Evolutionary conservation across 2,113 vertebrate species (phyloP).

Genomic region (Psilopogon haemacephalus): DNA sequence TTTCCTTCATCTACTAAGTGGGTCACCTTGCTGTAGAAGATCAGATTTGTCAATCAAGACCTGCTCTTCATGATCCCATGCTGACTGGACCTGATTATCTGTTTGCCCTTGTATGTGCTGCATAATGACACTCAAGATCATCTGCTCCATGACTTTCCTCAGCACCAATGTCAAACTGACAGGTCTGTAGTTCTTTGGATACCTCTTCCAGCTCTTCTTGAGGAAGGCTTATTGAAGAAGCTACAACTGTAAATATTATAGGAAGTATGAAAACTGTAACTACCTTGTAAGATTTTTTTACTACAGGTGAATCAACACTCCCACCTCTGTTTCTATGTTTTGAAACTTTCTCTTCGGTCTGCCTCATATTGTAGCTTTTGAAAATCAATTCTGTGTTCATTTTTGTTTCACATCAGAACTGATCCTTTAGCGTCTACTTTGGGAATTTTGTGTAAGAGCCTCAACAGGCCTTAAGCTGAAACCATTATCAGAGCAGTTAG

Average conservation of each 20-base stretch:
- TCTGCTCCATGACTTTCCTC: no score
- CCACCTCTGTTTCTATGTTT: background rate
- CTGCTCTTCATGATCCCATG: no score
- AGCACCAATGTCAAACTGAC: no score
- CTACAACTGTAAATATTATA: background rate
- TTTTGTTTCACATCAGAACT: background rate
- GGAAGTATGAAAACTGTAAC: background rate
- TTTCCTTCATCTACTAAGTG: no score
- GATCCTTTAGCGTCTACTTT: background rate
- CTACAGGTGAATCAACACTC: background rate
- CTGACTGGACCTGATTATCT: no score
- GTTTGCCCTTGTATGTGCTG: no score
- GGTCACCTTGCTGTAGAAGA: no score
- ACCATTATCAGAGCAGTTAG: background rate
- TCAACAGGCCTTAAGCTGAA: background rate
- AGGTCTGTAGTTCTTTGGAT: no score
- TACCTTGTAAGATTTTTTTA: background rate
- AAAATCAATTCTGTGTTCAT: background rate
- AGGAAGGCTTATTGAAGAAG: background rate
- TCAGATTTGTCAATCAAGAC: no score
- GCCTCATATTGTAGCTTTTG: background rate
- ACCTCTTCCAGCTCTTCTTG: no score
- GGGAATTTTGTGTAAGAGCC: background rate
- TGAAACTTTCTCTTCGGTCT: background rate
- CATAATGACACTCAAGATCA: no score